Evolutionary conservation across 2,113 vertebrate species (phyloP).

Genomic region (Bucco capensis): DNA sequence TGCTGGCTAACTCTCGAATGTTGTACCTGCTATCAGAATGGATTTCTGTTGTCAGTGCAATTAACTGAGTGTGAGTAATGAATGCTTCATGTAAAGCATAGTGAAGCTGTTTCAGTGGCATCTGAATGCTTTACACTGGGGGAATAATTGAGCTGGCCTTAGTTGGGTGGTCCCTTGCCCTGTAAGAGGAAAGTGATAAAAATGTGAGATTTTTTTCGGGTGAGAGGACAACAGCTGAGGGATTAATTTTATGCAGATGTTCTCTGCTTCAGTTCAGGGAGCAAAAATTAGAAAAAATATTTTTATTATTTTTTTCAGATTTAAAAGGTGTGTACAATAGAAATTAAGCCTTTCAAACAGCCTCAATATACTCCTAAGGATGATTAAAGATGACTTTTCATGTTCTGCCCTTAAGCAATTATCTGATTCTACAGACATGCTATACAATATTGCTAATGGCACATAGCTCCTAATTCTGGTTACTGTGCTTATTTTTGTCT

Average conservation of each 20-base stretch:
- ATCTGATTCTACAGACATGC: neutral
- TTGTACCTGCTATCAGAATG: neutral
- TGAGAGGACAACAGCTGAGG: neutral
- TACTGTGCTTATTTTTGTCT: neutral
- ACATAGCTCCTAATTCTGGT: neutral
- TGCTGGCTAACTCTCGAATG: conserved; percentile 6
- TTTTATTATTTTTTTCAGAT: neutral
- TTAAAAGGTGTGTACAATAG: neutral
- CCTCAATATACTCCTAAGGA: neutral
- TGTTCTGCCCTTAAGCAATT: neutral
- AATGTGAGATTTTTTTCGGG: neutral
- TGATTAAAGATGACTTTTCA: neutral
- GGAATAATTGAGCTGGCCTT: neutral
- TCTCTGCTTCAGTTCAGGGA: neutral
- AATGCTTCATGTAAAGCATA: neutral
- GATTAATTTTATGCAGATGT: neutral
- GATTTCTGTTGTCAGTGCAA: neutral
- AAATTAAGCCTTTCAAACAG: neutral
- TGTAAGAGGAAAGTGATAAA: neutral
- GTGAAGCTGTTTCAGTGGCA: neutral
- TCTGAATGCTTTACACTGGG: neutral
- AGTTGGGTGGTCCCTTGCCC: neutral
- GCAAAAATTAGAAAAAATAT: neutral
- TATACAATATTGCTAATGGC: neutral
- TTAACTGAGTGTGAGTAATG: neutral